These are phyloP conservation scores for Hydrolagus affinis DNA, from an alignment of 2,113 vertebrate genomes.

Conservation along the genomic window DNA sequence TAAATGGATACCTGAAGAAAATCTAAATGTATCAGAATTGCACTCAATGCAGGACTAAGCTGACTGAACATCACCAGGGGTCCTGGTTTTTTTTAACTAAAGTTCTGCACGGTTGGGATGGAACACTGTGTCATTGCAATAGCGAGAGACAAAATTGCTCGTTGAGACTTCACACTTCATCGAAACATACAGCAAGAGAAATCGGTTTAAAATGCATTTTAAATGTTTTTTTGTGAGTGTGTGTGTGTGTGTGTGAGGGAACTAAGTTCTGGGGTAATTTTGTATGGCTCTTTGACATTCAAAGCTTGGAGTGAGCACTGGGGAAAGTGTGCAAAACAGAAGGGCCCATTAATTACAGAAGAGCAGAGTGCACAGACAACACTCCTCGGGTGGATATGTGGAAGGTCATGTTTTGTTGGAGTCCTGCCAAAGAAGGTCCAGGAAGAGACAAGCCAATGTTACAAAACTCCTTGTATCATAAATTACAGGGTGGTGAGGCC, in stretches of 20 bases:
- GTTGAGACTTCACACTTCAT: conserved; percentile 14
- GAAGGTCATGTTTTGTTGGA: not conserved
- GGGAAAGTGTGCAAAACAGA: not conserved
- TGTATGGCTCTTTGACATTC: conserved; percentile 12
- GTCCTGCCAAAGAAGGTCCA: not conserved
- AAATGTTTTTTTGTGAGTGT: not conserved
- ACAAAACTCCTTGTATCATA: not conserved
- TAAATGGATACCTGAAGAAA: conserved; percentile 77
- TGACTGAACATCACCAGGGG: conserved; percentile 84
- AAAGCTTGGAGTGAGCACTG: not conserved
- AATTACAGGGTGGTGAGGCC: not conserved
- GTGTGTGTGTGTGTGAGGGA: too few species aligned
- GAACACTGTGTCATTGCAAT: conserved; percentile 4
- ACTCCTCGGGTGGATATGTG: conserved; percentile 4
- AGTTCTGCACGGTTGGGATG: not conserved
- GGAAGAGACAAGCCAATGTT: not conserved
- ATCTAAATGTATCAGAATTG: conserved; percentile 86
- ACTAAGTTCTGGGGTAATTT: not conserved
- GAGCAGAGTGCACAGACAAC: not conserved
- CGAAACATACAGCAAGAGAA: conserved; percentile 6
- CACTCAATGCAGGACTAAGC: conserved; percentile 81
- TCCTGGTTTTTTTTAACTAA: conserved; percentile 62
- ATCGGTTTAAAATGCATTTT: conserved; percentile 14
- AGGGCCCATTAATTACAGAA: conserved; percentile 17
- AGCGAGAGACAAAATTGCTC: conserved; percentile 15